Percentiles rank a stretch among this genome's conserved stretches.
Conservation (phyloP, 2,888 invertebrate genomes). For the Iphiclides podalirius region DNA sequence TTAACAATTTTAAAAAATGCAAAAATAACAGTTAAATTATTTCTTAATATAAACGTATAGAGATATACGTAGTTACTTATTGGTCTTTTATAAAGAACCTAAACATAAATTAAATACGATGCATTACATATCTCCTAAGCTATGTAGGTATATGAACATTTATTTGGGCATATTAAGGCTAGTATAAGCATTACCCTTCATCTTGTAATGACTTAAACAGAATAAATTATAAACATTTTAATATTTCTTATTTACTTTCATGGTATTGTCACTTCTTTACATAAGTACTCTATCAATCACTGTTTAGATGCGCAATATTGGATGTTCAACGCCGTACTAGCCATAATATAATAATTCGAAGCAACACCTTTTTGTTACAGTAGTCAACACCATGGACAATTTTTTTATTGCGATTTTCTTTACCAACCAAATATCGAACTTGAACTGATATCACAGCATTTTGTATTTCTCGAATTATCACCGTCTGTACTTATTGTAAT, state of each 20-base stretch:
- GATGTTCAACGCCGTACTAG: not conserved
- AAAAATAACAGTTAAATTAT: constrained; percentile 20
- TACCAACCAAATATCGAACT: constrained; percentile 43
- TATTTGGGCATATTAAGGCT: constrained; percentile 1
- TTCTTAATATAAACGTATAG: constrained; percentile 11
- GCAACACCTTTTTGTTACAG: constrained; percentile 11
- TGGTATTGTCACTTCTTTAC: constrained; percentile 8
- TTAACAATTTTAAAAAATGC: constrained; percentile 35
- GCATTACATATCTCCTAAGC: not conserved
- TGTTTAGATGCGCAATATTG: not conserved
- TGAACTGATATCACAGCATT: constrained; percentile 77
- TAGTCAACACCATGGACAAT: constrained; percentile 22
- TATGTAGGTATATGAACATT: constrained; percentile 1
- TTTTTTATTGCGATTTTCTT: constrained; percentile 28
- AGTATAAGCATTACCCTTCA: not conserved
- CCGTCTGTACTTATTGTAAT: constrained; percentile 46
- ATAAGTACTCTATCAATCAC: not conserved
- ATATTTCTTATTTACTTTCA: constrained; percentile 15
- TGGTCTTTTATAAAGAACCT: constrained; percentile 21
- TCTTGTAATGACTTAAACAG: not conserved
- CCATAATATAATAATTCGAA: not conserved
- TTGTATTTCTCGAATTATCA: constrained; percentile 58
- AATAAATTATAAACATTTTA: not conserved
- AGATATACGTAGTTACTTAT: constrained; percentile 3
- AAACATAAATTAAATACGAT: constrained; percentile 1